Percentiles rank a stretch among this genome's conserved stretches.
Evolutionary conservation across 2,113 vertebrate species (phyloP).

Genomic region (Cyphomyrus discorhynchus): DNA sequence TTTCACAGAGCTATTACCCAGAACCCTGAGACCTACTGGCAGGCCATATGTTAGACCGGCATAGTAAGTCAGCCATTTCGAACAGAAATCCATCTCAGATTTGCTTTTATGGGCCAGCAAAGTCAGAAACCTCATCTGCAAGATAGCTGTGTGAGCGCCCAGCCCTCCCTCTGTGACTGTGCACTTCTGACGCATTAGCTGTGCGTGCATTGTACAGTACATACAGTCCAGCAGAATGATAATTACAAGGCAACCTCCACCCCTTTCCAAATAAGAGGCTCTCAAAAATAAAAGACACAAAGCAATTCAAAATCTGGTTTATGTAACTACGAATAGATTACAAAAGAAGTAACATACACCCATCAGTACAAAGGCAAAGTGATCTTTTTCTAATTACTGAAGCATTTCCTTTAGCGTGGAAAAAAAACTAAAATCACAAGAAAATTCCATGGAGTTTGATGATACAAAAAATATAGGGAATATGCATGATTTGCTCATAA

Average conservation of each 20-base stretch:
- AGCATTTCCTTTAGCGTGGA: neutral
- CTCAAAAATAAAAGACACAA: neutral
- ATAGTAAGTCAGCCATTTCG: neutral
- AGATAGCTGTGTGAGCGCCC: neutral
- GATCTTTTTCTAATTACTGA: constrained; percentile 1
- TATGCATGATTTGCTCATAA: neutral
- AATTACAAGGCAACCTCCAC: neutral
- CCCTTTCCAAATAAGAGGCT: neutral
- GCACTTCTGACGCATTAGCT: neutral
- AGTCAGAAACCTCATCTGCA: neutral
- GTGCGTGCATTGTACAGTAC: neutral
- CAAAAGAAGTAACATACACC: neutral
- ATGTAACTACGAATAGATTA: neutral
- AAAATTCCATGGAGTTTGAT: neutral
- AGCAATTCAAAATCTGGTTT: neutral
- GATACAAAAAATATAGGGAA: neutral
- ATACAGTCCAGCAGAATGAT: neutral
- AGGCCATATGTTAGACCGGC: neutral
- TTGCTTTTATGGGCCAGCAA: neutral
- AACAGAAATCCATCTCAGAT: neutral
- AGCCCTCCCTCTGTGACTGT: neutral
- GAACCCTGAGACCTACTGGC: neutral
- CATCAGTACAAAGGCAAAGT: neutral
- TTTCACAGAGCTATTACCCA: neutral
- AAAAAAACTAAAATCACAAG: neutral